Conservation (phyloP, 1,140 invertebrate genomes). For the Caerostris extrusa region DNA sequence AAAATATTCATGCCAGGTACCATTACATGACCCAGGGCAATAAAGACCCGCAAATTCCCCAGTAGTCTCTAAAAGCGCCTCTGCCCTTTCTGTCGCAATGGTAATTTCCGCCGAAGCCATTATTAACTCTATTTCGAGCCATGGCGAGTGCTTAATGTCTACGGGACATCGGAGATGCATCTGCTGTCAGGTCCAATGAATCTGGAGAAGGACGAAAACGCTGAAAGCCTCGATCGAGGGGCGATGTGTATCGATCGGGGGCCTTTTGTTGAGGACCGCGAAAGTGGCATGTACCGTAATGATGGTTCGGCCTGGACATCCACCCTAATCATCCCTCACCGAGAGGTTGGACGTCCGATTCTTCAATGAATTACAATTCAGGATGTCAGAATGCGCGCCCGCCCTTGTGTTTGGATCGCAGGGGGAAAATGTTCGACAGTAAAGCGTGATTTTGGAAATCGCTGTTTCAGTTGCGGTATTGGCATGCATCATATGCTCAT, state of each 20-base stretch:
- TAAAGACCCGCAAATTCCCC: neutral
- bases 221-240: constrained; percentile 13
- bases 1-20: neutral
- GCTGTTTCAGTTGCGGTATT: no score
- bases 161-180: neutral
- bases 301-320: neutral
- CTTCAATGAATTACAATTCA: no score
- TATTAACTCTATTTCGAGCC: constrained; percentile 30
- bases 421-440: no score
- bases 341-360: neutral
- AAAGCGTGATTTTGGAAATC: no score
- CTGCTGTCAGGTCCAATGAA: constrained; percentile 18
- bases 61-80: neutral
- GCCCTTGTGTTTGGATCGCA: no score
- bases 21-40: neutral
- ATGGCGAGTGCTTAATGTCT: constrained; percentile 8
- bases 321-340: neutral
- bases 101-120: constrained; percentile 6
- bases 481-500: no score
- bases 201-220: neutral
- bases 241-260: neutral
- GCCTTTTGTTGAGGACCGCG: neutral
- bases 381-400: no score
- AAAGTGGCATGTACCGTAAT: neutral
- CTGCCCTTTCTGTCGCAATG: constrained; percentile 6